phyloP scores from a whole-genome alignment of 2,888 invertebrate species.

The Brachyopa scutellaris region DNA sequence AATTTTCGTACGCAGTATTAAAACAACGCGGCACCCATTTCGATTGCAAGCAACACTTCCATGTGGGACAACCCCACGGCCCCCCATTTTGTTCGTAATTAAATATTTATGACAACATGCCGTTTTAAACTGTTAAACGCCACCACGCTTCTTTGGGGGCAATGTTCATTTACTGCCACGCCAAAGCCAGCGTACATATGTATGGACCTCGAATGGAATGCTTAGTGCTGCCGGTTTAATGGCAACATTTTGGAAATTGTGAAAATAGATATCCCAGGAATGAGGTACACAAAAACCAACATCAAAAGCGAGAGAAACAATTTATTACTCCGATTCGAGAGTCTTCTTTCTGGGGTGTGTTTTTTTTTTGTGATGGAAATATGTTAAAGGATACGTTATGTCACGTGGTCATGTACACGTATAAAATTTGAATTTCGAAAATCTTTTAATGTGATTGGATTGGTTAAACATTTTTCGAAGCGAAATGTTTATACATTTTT shows the following conservation, averaged over 20 bases:
- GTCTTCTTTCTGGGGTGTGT: background rate
- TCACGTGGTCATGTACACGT: constrained; percentile 16
- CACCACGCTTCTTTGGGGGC: constrained; percentile 1
- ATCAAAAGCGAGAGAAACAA: constrained; percentile 14
- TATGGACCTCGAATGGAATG: background rate
- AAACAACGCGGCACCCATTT: constrained; percentile 11
- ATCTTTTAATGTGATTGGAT: constrained; percentile 4
- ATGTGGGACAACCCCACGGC: constrained; percentile 11
- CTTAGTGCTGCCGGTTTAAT: background rate
- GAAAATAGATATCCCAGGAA: background rate
- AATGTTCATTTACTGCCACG: too few species aligned
- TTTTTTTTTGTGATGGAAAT: constrained; percentile 1
- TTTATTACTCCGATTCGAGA: constrained; percentile 20
- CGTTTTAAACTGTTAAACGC: constrained; percentile 39
- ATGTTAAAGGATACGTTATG: constrained; percentile 21
- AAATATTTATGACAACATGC: constrained; percentile 48
- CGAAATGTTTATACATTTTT: constrained; percentile 24
- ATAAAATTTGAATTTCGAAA: background rate
- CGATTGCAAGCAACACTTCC: background rate
- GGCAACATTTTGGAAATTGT: background rate
- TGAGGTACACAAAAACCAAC: background rate
- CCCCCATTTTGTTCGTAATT: constrained; percentile 38
- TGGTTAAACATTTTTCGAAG: background rate
- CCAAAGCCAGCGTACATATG: too few species aligned
- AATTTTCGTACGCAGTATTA: constrained; percentile 23